Base-by-base conservation (phyloP, 2,888 invertebrate species). In the Oxytorus armatus region DNA sequence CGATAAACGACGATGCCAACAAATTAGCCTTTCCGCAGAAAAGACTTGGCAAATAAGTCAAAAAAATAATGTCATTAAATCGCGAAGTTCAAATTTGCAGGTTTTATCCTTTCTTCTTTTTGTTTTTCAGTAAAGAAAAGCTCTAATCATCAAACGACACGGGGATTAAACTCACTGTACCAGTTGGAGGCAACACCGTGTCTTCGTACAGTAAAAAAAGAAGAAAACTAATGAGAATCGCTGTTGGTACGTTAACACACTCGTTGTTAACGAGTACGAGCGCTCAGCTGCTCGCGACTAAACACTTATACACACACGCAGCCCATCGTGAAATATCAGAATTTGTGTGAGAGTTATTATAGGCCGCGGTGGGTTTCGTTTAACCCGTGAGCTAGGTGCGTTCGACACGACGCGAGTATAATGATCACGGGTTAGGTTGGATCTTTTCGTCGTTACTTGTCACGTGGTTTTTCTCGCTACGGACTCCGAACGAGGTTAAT, bases 401-500 rank as follows among this genome's bases (percentile, higher is more conserved):
- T 44, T 36, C 57, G n/a, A n/a, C n/a, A 51, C 66, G 59, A 42
- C 57, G 75, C 53, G 42, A 49, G 29, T 42, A 53, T n/a, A 18
- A 42, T 10, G 57, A 66, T 49, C 44, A 79, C 65, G 81, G 86
- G 85, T 88, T 72, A 88, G 90, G 90, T 89, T 90, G 87, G 89
- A 84, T 85, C 84, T 21, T 23, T n/a, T 61, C 59, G 29, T 61
- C 63, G 63, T 42, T 8, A 16, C 65, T 84, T 73, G 84, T 90
- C 90, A 90, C 90, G 90, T 90, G 90, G 90, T 90, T 81, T 82
- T 69, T 55, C 49, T 44, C 59, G 18, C 47, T 8, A 42, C 61
- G 39, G 85, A 86, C 88, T 87, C 88, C 86, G 86, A 90, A 90
- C 89, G 90, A 90, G 90, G 90, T 90, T 90, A 90, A 90, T 89